Evolutionary conservation across 2,888 invertebrate genomes (phyloP).

Genomic region (Steinernema scapterisci): DNA sequence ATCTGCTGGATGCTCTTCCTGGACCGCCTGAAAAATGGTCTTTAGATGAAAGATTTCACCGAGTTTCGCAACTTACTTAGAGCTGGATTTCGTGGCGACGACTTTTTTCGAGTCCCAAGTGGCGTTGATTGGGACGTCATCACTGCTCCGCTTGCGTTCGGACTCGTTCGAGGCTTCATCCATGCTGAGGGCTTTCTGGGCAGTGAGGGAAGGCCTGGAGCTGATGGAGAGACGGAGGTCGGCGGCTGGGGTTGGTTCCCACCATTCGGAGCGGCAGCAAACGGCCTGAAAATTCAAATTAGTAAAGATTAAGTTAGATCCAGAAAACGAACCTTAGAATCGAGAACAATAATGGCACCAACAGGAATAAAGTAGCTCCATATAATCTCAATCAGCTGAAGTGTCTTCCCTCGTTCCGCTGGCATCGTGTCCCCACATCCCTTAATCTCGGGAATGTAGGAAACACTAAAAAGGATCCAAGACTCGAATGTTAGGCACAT

Average conservation of each 20-base stretch:
- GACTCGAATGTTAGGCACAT: slow-evolving; percentile 54
- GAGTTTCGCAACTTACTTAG: not conserved
- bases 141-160: not conserved
- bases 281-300: slow-evolving; percentile 20
- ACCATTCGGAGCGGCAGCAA: slow-evolving; percentile 44
- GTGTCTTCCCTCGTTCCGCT: slow-evolving; percentile 42
- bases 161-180: slow-evolving; percentile 21
- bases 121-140: not conserved
- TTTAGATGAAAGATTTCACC: too few relatives aligned
- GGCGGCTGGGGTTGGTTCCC: not conserved
- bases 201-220: slow-evolving; percentile 21
- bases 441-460: slow-evolving; percentile 38
- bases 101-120: slow-evolving; percentile 22
- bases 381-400: slow-evolving; percentile 61
- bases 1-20: slow-evolving; percentile 49
- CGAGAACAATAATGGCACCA: slow-evolving; percentile 56
- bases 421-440: slow-evolving; percentile 45
- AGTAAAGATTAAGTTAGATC: not conserved
- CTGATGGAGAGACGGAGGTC: not conserved
- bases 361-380: slow-evolving; percentile 62
- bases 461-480: slow-evolving; percentile 58
- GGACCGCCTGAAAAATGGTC: not conserved
- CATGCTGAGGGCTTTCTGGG: not conserved
- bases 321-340: slow-evolving; percentile 48
- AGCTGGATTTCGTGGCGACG: not conserved